phyloP scores from a whole-genome alignment of 2,797 vertebrate genomes.

The Aplochiton taeniatus region DNA sequence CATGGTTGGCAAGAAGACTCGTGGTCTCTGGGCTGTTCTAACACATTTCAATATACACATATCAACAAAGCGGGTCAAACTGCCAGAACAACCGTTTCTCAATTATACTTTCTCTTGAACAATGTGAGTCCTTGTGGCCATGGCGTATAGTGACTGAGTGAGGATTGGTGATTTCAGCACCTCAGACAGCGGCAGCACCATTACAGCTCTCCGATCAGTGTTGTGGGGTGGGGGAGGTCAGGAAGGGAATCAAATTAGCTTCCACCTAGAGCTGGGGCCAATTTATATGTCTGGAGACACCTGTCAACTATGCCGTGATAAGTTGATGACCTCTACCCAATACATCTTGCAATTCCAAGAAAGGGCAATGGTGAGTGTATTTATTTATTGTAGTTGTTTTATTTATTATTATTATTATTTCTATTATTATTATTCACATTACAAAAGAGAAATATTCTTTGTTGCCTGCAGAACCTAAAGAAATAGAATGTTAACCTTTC shows the following conservation, averaged over 20 bases:
- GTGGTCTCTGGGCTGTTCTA: no score
- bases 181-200: constrained; percentile 73
- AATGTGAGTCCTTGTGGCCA: constrained; percentile 24
- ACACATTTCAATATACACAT: no score
- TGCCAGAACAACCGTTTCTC: neutral
- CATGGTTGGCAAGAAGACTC: no score
- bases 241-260: constrained; percentile 63
- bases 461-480: no score
- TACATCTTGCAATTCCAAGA: neutral
- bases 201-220: constrained; percentile 61
- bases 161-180: constrained; percentile 66
- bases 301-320: constrained; percentile 23
- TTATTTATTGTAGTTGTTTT: no score
- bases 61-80: neutral
- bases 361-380: neutral
- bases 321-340: constrained; percentile 14
- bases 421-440: no score
- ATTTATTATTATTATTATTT: no score
- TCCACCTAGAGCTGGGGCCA: constrained; percentile 41
- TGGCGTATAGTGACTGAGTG: constrained; percentile 42
- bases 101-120: constrained; percentile 17
- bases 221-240: constrained; percentile 59
- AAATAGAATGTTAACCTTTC: no score
- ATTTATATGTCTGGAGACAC: constrained; percentile 13
- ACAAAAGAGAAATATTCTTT: no score